Evolutionary conservation across 2,888 invertebrate species (phyloP), one percentile per base, ranked within the genome.

Genomic region (Cataglyphis albicans): DNA sequence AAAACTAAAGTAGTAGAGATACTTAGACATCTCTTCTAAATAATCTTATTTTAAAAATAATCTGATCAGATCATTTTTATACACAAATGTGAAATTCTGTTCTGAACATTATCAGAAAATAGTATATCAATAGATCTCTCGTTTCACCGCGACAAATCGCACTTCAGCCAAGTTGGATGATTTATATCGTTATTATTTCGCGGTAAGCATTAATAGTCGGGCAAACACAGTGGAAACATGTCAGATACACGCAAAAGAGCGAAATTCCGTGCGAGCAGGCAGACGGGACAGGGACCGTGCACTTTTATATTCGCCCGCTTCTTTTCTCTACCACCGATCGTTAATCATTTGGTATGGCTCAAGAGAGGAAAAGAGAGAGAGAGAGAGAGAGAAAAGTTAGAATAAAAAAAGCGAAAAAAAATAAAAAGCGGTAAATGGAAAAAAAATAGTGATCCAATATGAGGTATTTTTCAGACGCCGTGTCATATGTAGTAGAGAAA

Each of bases 221-320:
- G 87, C 90, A 93, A 93, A 91, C 91, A 92, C 89, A 88, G 92
- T 89, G 93, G 93, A 93, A 93, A 93, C 89, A 92, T 85, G 93
- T 93, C 93, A 93, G 91, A 87, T 88, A 87, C 92, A 92, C 90
- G 89, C 90, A 91, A 91, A 90, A 91, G 83, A 87, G 86, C 86
- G 52, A 86, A 90, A 88, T 87, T 88, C 84, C 85, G 64, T 78
- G 76, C 81, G 81, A 64, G 44, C 65, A 25, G 73, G 68, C 55
- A 29, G 64, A 68, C 68, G 55, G 29, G 76, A 29, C 55, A 25
- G 76, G 64, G 81, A 85, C 80, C 29, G 84, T 68, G 75, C 75
- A 85, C 81, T 89, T 88, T 89, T 88, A 87, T 52, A 52, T 88
- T 88, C 90, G 86, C 78, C 85, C 57, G 73, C 84, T 89, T 81